Evolutionary conservation across 30 jellyfish, hydroid and myxozoan genomes (phyloP).

Genomic region (Hydra vulgaris): DNA sequence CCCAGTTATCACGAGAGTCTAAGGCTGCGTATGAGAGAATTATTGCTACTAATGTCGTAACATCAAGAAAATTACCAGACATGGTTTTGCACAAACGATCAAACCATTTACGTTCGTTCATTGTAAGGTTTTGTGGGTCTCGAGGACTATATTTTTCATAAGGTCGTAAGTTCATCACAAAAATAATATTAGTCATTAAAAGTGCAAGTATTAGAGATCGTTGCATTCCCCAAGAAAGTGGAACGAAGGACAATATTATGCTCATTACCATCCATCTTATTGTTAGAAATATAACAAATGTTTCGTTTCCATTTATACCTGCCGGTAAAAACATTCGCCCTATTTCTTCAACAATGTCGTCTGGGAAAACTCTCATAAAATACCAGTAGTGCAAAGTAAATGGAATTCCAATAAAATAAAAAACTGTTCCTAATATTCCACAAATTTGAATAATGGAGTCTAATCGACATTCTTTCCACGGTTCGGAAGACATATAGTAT

Average conservation of each 20-base stretch:
- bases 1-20: constrained; percentile 74
- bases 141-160: constrained; percentile 69
- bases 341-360: constrained; percentile 46
- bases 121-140: constrained; percentile 59
- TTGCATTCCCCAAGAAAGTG: constrained; percentile 90
- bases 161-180: constrained; percentile 58
- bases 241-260: constrained; percentile 67
- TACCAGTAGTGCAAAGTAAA: constrained; percentile 78
- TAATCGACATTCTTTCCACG: constrained; percentile 83
- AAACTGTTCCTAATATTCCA: constrained; percentile 77
- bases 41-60: constrained; percentile 58
- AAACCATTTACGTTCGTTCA: constrained; percentile 65
- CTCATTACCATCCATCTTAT: constrained; percentile 88
- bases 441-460: constrained; percentile 67
- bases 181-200: constrained; percentile 50
- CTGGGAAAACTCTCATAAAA: constrained; percentile 76
- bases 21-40: constrained; percentile 78
- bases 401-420: constrained; percentile 90
- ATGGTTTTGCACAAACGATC: constrained; percentile 69
- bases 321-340: constrained; percentile 85
- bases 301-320: constrained; percentile 57
- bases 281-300: constrained; percentile 58
- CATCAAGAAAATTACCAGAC: constrained; percentile 73
- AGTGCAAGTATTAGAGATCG: constrained; percentile 64
- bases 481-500: constrained; percentile 90